A percentile compares a stretch with the other conserved stretches of the same genome.
Conservation (phyloP, 2,888 invertebrate genomes). For the Chirona hameri region DNA sequence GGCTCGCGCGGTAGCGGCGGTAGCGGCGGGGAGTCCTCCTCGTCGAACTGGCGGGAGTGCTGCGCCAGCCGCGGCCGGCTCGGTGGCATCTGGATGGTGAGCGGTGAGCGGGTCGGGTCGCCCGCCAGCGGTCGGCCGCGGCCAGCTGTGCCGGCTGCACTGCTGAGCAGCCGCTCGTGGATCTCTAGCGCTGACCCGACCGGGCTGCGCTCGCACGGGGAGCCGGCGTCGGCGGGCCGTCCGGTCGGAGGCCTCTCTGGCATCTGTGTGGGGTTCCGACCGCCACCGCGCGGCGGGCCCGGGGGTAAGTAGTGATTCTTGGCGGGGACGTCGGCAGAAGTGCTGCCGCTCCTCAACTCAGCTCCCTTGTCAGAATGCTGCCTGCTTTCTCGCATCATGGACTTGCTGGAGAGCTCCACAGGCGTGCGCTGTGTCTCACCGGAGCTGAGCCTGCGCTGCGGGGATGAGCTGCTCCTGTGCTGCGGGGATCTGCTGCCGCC, state of each 20-base stretch:
- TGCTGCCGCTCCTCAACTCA: too few relatives aligned
- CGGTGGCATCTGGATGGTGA: not conserved
- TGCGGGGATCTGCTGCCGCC: too few relatives aligned
- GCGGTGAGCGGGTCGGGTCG: not conserved
- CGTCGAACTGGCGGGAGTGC: not conserved
- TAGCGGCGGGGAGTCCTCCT: not conserved
- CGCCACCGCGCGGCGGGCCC: not conserved
- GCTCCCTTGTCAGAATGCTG: too few relatives aligned
- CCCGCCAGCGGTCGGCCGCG: not conserved
- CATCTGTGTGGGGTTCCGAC: not conserved
- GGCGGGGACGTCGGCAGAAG: too few relatives aligned
- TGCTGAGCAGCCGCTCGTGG: not conserved
- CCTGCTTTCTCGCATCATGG: too few relatives aligned
- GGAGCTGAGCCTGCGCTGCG: too few relatives aligned
- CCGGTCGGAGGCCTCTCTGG: not conserved
- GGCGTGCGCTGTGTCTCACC: too few relatives aligned
- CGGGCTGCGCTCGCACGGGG: not conserved
- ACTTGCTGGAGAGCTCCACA: too few relatives aligned
- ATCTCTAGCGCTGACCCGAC: not conserved
- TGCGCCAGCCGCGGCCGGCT: not conserved
- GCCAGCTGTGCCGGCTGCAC: not conserved
- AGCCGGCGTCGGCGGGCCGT: not conserved
- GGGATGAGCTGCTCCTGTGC: too few relatives aligned
- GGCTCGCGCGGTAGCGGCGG: constrained; percentile 1
- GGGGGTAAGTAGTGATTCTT: not conserved